Evolutionary conservation across 2,113 vertebrate genomes (phyloP).

Genomic region (Catagonus wagneri): DNA sequence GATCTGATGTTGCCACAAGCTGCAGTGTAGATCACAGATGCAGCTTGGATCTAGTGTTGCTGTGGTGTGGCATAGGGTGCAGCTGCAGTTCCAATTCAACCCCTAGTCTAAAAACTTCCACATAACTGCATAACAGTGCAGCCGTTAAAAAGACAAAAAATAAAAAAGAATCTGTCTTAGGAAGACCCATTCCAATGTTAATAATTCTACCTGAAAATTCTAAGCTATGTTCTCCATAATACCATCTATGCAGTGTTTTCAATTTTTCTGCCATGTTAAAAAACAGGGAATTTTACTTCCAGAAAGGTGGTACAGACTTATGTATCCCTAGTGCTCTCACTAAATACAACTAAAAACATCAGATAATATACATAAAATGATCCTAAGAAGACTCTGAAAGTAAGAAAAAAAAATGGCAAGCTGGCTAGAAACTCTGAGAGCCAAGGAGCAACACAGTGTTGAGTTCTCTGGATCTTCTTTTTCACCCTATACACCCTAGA

Average conservation of each 20-base stretch:
- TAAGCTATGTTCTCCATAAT: not conserved
- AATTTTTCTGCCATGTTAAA: not conserved
- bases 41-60: too few species aligned
- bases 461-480: not conserved
- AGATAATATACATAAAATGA: conserved; percentile 1
- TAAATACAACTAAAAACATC: conserved; percentile 24
- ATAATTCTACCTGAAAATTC: conserved; percentile 23
- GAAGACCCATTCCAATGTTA: conserved; percentile 53
- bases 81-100: too few species aligned
- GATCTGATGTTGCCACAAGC: too few species aligned
- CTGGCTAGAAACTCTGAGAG: not conserved
- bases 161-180: conserved; percentile 40
- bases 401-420: not conserved
- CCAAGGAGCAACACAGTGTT: not conserved
- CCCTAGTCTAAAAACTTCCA: too few species aligned
- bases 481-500: not conserved
- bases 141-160: too few species aligned
- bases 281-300: not conserved
- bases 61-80: too few species aligned
- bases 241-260: not conserved
- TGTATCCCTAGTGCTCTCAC: not conserved
- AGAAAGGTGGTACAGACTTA: not conserved
- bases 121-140: too few species aligned
- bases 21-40: too few species aligned
- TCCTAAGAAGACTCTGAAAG: not conserved